Evolutionary conservation across 1,140 invertebrate genomes (phyloP).

Genomic region (Dendrolimus punctatus): DNA sequence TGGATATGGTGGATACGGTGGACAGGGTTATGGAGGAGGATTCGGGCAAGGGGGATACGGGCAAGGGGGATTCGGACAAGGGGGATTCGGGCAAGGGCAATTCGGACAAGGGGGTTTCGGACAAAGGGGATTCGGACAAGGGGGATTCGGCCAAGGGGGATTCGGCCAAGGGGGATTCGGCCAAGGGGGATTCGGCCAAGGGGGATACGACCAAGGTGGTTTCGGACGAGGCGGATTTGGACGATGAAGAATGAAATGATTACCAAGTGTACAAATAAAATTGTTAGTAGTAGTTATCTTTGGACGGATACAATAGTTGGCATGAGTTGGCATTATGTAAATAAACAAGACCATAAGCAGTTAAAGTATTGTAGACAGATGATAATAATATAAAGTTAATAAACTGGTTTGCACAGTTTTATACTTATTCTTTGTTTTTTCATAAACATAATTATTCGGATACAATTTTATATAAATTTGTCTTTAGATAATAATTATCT

Average conservation of each 20-base stretch:
- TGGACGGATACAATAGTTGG: too few relatives aligned
- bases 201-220: slow-evolving; percentile 5
- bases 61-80: slow-evolving; percentile 14
- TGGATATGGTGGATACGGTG: slow-evolving; percentile 5
- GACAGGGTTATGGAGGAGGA: neutral
- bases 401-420: too few relatives aligned
- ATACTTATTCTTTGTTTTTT: too few relatives aligned
- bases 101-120: slow-evolving; percentile 13
- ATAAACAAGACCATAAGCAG: too few relatives aligned
- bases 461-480: too few relatives aligned
- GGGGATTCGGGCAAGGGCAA: slow-evolving; percentile 10
- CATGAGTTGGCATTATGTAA: too few relatives aligned
- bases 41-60: slow-evolving; percentile 15
- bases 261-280: neutral
- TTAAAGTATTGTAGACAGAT: too few relatives aligned
- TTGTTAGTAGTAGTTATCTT: too few relatives aligned
- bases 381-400: too few relatives aligned
- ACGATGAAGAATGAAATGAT: neutral
- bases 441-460: too few relatives aligned
- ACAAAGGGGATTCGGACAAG: slow-evolving; percentile 2
- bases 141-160: slow-evolving; percentile 9
- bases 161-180: slow-evolving; percentile 13
- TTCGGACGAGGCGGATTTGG: neutral
- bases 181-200: neutral
- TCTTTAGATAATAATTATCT: too few relatives aligned